phyloP scores from a whole-genome alignment of 2,797 vertebrate genomes.

The Syndactyla subalaris region DNA sequence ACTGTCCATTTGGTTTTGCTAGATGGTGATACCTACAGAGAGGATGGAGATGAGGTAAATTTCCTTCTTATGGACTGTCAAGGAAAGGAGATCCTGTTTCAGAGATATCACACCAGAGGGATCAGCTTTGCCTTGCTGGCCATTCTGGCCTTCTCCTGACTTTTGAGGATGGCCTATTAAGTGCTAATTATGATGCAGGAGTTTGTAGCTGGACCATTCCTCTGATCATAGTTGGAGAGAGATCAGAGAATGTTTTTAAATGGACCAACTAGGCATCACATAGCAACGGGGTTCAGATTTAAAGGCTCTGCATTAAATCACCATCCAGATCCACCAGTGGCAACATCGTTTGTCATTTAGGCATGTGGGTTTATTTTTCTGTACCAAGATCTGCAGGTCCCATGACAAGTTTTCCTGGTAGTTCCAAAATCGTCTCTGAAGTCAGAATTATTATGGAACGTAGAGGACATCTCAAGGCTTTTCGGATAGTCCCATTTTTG shows the following conservation, averaged over 20 bases:
- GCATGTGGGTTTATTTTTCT: neutral
- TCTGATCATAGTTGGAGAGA: neutral
- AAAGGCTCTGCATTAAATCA: neutral
- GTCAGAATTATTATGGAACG: neutral
- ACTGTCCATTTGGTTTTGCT: neutral
- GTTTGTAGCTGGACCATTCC: neutral
- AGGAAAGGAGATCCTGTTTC: neutral
- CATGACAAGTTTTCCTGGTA: neutral
- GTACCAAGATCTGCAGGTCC: neutral
- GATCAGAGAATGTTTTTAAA: neutral
- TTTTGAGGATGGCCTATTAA: neutral
- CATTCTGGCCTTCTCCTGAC: neutral
- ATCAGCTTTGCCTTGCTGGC: neutral
- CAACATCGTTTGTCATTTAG: neutral
- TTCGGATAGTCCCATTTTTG: neutral
- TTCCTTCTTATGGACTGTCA: neutral
- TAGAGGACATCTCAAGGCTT: neutral
- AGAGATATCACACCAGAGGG: neutral
- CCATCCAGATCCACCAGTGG: neutral
- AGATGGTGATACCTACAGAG: accelerated
- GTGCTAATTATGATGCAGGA: neutral
- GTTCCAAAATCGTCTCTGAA: neutral
- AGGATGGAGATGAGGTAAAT: neutral
- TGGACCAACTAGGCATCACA: neutral
- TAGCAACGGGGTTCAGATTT: neutral